These are phyloP conservation scores for Sebastes taczanowskii DNA, from an alignment of 2,797 vertebrate species.

Conservation along the genomic window DNA sequence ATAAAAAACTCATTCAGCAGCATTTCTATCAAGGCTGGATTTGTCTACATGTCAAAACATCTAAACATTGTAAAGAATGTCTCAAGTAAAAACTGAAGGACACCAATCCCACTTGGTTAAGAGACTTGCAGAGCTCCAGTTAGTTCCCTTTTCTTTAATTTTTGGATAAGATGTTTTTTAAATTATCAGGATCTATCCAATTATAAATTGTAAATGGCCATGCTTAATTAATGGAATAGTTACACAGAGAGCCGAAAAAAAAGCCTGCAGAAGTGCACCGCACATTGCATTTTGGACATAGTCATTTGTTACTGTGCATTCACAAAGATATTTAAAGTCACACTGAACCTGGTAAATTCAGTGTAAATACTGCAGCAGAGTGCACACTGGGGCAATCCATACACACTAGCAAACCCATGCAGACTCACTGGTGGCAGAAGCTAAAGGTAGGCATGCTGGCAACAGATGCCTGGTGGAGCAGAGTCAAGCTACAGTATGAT, in stretches of 20 bases:
- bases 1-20: constrained; percentile 50
- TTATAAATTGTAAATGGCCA: background rate
- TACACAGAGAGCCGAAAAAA: background rate
- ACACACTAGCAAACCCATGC: constrained; percentile 47
- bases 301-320: background rate
- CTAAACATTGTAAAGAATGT: constrained; percentile 61
- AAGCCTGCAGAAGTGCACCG: background rate
- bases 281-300: background rate
- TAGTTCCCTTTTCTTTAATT: constrained; percentile 11
- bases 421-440: constrained; percentile 68
- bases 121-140: constrained; percentile 13
- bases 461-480: constrained; percentile 48
- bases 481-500: constrained; percentile 38
- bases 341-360: background rate
- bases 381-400: background rate
- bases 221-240: background rate
- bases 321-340: background rate
- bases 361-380: background rate
- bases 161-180: constrained; percentile 3
- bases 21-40: constrained; percentile 66
- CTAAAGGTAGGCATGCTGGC: constrained; percentile 87
- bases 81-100: constrained; percentile 64
- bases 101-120: constrained; percentile 18
- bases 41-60: constrained; percentile 48
- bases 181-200: background rate